A percentile compares a stretch with the other conserved stretches of the same genome.
Conservation (phyloP, 2,888 invertebrate species). For the Teleiodes luculella region DNA sequence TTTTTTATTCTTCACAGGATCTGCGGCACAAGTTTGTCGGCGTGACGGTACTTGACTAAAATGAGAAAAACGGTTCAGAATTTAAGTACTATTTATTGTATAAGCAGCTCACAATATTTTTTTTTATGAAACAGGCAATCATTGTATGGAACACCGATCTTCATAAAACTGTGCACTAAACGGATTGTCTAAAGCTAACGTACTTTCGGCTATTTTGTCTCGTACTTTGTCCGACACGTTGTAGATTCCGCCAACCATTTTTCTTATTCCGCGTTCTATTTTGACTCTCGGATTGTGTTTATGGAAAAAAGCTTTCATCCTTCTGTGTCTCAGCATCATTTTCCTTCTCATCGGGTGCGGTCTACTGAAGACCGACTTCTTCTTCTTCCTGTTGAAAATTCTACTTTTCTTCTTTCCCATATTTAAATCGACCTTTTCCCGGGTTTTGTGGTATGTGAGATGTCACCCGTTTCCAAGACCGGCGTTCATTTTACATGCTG, state of each 20-base stretch:
- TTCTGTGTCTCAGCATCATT: conserved; percentile 46
- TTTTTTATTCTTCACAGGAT: neutral
- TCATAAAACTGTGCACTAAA: conserved; percentile 59
- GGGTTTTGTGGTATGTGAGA: neutral
- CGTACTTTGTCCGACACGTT: conserved; percentile 53
- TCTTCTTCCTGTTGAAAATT: conserved; percentile 49
- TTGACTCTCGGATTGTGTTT: conserved; percentile 45
- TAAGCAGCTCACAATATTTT: neutral
- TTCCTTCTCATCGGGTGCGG: conserved; percentile 57
- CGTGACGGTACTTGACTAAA: neutral
- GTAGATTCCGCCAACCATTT: conserved; percentile 50
- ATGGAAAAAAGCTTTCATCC: conserved; percentile 53
- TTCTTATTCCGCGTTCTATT: conserved; percentile 42
- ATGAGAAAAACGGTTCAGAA: neutral
- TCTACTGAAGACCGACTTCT: conserved; percentile 53
- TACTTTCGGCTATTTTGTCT: conserved; percentile 58
- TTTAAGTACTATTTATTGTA: neutral
- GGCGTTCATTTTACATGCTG: conserved; percentile 20
- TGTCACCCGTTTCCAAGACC: conserved; percentile 10
- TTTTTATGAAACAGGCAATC: conserved; percentile 3
- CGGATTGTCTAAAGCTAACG: conserved; percentile 51
- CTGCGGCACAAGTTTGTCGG: neutral
- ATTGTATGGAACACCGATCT: conserved; percentile 55
- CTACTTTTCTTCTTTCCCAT: conserved; percentile 51
- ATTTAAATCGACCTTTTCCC: neutral